Conservation (phyloP, 2,797 vertebrate species). For the Microctenopoma stevenorrisi region DNA sequence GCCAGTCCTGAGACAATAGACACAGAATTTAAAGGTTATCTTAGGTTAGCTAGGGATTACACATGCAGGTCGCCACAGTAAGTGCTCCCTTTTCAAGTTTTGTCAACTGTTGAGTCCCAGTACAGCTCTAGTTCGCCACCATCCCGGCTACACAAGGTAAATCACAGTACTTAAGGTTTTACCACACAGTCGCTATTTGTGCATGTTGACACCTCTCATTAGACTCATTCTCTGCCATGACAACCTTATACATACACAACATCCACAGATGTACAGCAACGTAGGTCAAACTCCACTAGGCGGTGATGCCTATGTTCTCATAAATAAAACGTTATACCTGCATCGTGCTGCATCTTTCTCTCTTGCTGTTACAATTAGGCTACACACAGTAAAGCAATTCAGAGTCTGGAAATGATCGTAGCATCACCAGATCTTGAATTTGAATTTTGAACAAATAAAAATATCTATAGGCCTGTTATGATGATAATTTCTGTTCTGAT, state of each 20-base stretch:
- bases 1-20: slow-evolving; percentile 89
- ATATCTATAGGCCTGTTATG: background rate
- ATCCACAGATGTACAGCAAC: background rate
- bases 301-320: background rate
- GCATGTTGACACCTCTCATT: background rate
- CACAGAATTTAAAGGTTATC: slow-evolving; percentile 45
- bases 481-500: background rate
- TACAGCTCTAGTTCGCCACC: no score
- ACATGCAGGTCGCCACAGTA: no score
- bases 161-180: background rate
- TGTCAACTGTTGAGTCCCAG: no score
- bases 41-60: no score
- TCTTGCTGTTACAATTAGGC: background rate
- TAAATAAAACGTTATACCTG: background rate
- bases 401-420: background rate
- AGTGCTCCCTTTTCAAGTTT: no score
- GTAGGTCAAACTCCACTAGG: background rate
- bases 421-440: background rate
- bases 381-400: background rate
- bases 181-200: no score
- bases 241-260: background rate
- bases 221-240: background rate
- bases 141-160: background rate
- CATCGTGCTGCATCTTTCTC: background rate
- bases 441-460: background rate